phyloP scores from a whole-genome alignment of 1,140 invertebrate species.

The Bombus polaris region DNA sequence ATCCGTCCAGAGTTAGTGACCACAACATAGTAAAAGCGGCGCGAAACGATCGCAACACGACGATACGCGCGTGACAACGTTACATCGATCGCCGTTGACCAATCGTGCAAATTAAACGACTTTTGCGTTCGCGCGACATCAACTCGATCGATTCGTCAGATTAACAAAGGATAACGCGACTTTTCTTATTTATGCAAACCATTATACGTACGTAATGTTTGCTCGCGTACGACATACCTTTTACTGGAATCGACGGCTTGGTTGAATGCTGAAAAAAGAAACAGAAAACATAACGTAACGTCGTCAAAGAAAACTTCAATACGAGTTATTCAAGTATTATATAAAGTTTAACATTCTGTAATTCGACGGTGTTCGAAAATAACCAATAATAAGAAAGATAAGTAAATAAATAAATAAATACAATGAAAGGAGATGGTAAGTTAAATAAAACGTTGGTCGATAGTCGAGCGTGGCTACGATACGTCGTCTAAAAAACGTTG shows the following conservation, averaged over 20 bases:
- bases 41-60: neutral
- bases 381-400: neutral
- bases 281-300: slow-evolving; percentile 1
- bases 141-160: neutral
- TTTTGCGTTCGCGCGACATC: neutral
- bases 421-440: slow-evolving; percentile 23
- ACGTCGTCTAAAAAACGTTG: neutral
- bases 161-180: neutral
- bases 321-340: slow-evolving; percentile 32
- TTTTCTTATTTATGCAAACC: too few species aligned
- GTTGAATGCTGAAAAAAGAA: slow-evolving; percentile 77
- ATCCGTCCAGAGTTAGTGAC: neutral
- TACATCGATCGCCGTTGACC: neutral
- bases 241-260: slow-evolving; percentile 80
- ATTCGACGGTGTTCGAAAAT: slow-evolving; percentile 19
- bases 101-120: neutral
- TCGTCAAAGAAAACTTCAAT: neutral
- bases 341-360: slow-evolving; percentile 30
- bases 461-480: slow-evolving; percentile 42
- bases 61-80: neutral
- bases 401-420: neutral
- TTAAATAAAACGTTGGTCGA: slow-evolving; percentile 26
- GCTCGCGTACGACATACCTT: slow-evolving; percentile 73
- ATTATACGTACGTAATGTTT: neutral
- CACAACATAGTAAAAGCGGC: too few species aligned